Evolutionary conservation across 2,797 vertebrate genomes (phyloP), one percentile per base, ranked within the genome.

Genomic region (Diplodus sargus): DNA sequence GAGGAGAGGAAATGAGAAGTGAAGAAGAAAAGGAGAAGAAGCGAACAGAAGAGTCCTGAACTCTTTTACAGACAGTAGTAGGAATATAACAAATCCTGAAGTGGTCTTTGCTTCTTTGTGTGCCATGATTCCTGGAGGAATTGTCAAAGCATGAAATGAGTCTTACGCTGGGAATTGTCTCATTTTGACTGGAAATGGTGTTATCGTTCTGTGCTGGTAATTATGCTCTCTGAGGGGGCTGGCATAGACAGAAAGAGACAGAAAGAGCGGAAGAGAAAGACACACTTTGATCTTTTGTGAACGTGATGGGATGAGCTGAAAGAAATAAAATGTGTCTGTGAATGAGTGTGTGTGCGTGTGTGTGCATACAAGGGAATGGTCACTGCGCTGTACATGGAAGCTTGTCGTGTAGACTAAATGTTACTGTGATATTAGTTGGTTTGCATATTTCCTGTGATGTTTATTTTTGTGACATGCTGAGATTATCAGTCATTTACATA

Each of bases 111-210:
- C 83, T 80, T 90, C 91, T 93, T 93, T 94, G 92, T 94, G 90
- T 85, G 87, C 87, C 81, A 86, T 84, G 91, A 94, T 94, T 95
- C 93, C 88, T 91, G 88, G 86, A 93, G 90, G 93, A 95, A 93
- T 91, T 94, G 92, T 92, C 92, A 94, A 94, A 94, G 93, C 94
- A 94, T 95, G 93, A 95, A 95, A 95, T 95, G 92, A 95, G 93
- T 94, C 92, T 93, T 92, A 91, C 79, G 49, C 89, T 87, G 89
- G 90, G 92, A 93, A 93, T 92, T 90, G 93, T 92, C 88, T 91
- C 88, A 91, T 92, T 91, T 84, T 88, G 83, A 90, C 90, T 92
- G 88, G 66, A 84, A 94, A 95, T 94, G 91, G 92, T 92, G 92
- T 94, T 95, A 94, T 95, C 94, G 81, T 93, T 92, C 92, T 89